Conservation (phyloP, 2,113 vertebrate genomes). For the Gopherus evgoodei region DNA sequence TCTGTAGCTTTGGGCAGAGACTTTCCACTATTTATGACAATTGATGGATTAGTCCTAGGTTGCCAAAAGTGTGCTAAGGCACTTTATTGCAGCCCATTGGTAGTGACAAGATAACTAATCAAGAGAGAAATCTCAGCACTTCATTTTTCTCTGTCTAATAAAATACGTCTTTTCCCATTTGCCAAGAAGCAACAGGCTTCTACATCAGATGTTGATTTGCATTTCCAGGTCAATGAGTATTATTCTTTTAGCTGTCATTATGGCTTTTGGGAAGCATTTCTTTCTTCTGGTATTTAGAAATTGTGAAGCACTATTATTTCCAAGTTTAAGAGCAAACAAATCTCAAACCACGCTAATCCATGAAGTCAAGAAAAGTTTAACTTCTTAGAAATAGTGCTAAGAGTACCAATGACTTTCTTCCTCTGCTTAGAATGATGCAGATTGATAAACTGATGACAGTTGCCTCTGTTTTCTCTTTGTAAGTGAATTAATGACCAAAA, state of each 20-base stretch:
- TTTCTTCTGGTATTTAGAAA: neutral
- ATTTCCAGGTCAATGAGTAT: neutral
- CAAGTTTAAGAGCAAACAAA: constrained; percentile 7
- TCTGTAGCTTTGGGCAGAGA: neutral
- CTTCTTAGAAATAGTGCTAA: constrained; percentile 38
- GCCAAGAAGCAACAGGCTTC: neutral
- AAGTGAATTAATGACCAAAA: constrained; percentile 49
- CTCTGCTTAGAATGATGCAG: constrained; percentile 21
- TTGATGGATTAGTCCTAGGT: neutral
- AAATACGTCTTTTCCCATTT: neutral
- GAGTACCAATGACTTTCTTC: constrained; percentile 1
- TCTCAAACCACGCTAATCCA: constrained; percentile 38
- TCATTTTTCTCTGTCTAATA: neutral
- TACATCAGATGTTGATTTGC: neutral
- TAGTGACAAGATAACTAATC: neutral
- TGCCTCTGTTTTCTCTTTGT: neutral
- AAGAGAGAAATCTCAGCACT: neutral
- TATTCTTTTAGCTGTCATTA: neutral
- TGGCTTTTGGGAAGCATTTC: neutral
- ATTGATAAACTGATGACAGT: constrained; percentile 13
- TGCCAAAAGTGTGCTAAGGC: neutral
- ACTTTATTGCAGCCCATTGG: neutral
- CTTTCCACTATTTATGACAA: neutral
- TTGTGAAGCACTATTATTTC: constrained; percentile 21
- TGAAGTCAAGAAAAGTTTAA: constrained; percentile 43